Evolutionary conservation across 1,140 invertebrate genomes (phyloP), one percentile per base, ranked within the genome.

Genomic region (Cecropterus lyciades): DNA sequence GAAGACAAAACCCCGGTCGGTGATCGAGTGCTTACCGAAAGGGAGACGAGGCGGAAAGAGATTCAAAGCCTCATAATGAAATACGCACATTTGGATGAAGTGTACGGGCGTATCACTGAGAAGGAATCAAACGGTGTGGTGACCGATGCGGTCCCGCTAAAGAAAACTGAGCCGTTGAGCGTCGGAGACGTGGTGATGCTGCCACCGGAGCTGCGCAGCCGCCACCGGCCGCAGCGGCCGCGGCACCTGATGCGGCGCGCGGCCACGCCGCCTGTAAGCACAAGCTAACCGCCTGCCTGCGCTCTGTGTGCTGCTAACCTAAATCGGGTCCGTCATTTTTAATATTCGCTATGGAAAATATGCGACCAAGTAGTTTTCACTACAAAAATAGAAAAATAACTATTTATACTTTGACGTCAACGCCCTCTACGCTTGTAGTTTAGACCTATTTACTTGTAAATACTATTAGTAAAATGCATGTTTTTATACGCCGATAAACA

Each of bases 11-110:
- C 93, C 0, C 93, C 93, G 0, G 92, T 93, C 4, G 90, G 91
- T 24, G 93, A 94, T 77, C 92, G 92, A 0, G 91, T 93, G 6
- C 89, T 96, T 7, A 92, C 92, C 60, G 96, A 97, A 64, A 92
- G 96, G 15, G 95, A 96, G 80, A 95, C 95, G 11, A 95, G 95
- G 70, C 93, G 96, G 3, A 97, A 96, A 70, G 96, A 97, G 78
- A 96, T 97, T 8, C 95, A 96, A 82, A 95, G 95, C 67, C 87
- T 97, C 7, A 96, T 97, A 42, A 93, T 95, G 90, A 96, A 96
- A 71, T 97, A 97, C 80, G 94, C 95, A 0, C 94, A 94, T 13
- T 83, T 96, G 56, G 96, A 96, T 57, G 95, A 96, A 63, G 93
- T 94, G 24, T 94, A 95, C 82, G 92, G 93, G 51, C 82, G 92